Evolutionary conservation across 2,888 invertebrate species (phyloP).

Genomic region (Seira musarum): DNA sequence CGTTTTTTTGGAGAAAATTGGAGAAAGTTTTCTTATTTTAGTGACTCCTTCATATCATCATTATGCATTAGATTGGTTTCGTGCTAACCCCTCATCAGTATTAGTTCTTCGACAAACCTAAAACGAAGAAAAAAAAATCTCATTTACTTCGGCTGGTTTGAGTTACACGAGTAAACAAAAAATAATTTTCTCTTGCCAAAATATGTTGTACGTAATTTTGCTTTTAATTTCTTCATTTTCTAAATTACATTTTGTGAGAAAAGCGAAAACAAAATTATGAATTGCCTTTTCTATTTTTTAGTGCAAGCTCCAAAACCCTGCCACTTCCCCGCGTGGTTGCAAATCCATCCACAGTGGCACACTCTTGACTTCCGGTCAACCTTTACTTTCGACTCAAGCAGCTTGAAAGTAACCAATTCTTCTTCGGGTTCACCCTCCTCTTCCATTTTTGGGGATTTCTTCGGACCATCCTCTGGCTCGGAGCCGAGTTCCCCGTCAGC

Average conservation of each 20-base stretch:
- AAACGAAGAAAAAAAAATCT: no score
- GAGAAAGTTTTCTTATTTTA: no score
- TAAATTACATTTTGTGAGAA: neutral
- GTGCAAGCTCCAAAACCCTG: constrained; percentile 77
- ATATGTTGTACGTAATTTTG: neutral
- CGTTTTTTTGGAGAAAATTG: no score
- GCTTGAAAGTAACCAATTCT: constrained; percentile 66
- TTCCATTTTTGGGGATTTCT: constrained; percentile 36
- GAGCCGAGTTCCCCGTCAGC: constrained; percentile 52
- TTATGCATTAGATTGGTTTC: constrained; percentile 20
- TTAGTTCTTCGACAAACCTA: no score
- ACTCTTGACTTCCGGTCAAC: constrained; percentile 89
- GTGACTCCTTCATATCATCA: no score
- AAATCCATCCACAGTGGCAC: constrained; percentile 89
- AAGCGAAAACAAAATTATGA: neutral
- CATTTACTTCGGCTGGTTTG: no score
- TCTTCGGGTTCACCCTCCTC: constrained; percentile 39
- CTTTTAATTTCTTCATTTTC: constrained; percentile 27
- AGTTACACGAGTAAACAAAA: no score
- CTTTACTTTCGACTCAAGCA: constrained; percentile 80
- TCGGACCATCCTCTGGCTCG: constrained; percentile 46
- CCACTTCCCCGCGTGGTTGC: constrained; percentile 90
- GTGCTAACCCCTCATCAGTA: constrained; percentile 1
- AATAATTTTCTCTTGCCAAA: no score
- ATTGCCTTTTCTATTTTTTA: constrained; percentile 25